These are phyloP conservation scores for Drosophila macrospina DNA, from an alignment of 2,888 invertebrate species.

Conservation along the genomic window DNA sequence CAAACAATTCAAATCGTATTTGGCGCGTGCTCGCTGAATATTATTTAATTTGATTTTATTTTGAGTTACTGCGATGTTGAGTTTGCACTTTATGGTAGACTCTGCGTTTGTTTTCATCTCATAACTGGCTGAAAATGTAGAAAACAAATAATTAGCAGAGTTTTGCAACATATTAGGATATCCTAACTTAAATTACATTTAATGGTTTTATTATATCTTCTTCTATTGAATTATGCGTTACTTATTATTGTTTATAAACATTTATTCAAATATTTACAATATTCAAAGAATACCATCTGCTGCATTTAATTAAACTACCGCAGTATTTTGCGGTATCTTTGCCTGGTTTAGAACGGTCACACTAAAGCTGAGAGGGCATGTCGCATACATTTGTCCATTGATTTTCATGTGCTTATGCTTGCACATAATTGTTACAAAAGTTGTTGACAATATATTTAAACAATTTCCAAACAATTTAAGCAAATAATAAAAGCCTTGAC, in stretches of 20 bases:
- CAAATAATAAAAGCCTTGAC: background rate
- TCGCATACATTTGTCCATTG: constrained; percentile 69
- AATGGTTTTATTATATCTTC: too few species aligned
- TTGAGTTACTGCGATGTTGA: constrained; percentile 21
- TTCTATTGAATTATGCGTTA: too few species aligned
- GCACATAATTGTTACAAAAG: constrained; percentile 22
- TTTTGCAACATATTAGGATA: too few species aligned
- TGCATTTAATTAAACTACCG: background rate
- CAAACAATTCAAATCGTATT: constrained; percentile 47
- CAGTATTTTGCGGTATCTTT: constrained; percentile 67
- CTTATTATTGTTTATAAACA: background rate
- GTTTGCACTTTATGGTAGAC: constrained; percentile 48
- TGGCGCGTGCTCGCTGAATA: constrained; percentile 30
- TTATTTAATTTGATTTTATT: constrained; percentile 28
- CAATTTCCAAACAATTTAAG: constrained; percentile 13
- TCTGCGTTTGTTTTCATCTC: constrained; percentile 30
- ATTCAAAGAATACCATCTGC: constrained; percentile 3
- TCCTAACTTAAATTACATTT: background rate
- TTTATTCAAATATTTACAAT: constrained; percentile 6
- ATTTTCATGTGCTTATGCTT: constrained; percentile 67
- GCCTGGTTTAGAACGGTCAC: constrained; percentile 48
- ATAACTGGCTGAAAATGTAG: constrained; percentile 48
- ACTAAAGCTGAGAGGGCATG: constrained; percentile 45
- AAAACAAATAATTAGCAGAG: constrained; percentile 11
- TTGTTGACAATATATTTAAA: constrained; percentile 12